Evolutionary conservation across 2,797 vertebrate species (phyloP).

Genomic region (Petrocephalus schoutedeni): DNA sequence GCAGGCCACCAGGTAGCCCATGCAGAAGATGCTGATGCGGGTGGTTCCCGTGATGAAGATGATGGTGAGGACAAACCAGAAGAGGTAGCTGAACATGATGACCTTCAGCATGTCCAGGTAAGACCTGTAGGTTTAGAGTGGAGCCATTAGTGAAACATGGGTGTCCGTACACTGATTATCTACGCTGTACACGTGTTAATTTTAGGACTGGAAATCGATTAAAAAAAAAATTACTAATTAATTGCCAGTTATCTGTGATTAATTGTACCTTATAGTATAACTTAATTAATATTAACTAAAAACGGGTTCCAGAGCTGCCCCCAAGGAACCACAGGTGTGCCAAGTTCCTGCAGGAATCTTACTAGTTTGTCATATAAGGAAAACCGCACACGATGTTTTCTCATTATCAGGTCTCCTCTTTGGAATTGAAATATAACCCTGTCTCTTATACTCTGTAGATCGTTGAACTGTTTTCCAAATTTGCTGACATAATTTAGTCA

Average conservation of each 20-base stretch:
- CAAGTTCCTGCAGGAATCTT: not conserved
- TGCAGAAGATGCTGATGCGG: constrained; percentile 94
- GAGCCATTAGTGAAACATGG: not conserved
- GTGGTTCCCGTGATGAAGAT: constrained; percentile 99
- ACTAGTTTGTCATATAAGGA: not conserved
- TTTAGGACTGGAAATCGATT: not conserved
- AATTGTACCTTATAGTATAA: not conserved
- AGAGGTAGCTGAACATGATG: constrained; percentile 94
- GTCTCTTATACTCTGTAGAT: not conserved
- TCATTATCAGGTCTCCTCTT: not conserved
- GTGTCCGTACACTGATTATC: not conserved
- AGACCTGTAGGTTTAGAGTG: constrained; percentile 66
- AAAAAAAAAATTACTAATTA: not conserved
- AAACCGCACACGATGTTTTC: not conserved
- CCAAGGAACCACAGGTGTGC: too few relatives aligned
- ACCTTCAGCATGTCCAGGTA: constrained; percentile 99
- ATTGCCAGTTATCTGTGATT: not conserved
- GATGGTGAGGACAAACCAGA: constrained; percentile 98
- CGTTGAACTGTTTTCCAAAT: too few relatives aligned
- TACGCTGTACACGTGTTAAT: not conserved
- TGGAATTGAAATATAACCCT: not conserved
- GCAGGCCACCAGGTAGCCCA: constrained; percentile 97
- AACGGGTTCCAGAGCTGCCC: too few relatives aligned
- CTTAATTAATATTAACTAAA: not conserved
- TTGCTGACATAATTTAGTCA: too few relatives aligned